Conservation (phyloP, 2,113 vertebrate species). For the Caranx melampygus region DNA sequence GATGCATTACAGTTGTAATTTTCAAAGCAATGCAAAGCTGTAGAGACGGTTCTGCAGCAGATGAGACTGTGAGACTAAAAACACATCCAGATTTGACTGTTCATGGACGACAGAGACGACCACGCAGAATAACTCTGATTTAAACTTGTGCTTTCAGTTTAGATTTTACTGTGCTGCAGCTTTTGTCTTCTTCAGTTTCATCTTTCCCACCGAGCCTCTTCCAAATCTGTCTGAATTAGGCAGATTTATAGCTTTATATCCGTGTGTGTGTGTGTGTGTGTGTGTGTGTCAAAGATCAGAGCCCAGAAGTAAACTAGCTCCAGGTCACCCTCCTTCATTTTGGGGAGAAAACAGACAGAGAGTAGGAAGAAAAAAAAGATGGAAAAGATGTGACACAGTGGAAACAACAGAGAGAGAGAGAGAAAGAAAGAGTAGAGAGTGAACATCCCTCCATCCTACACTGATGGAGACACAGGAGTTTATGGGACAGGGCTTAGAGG, state of each 20-base stretch:
- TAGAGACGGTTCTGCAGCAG: too few species aligned
- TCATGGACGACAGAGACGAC: too few species aligned
- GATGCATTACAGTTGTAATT: too few species aligned
- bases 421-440: background rate
- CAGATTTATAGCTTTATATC: slow-evolving; percentile 22
- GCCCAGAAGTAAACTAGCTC: background rate
- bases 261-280: slow-evolving; percentile 9
- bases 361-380: background rate
- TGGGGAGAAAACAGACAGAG: background rate
- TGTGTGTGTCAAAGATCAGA: background rate
- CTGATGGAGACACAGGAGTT: slow-evolving; percentile 38
- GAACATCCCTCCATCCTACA: background rate
- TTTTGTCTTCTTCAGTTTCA: background rate
- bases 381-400: background rate
- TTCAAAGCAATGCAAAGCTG: too few species aligned
- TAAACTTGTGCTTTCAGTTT: background rate
- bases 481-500: slow-evolving; percentile 53
- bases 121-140: too few species aligned
- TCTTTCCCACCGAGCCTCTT: slow-evolving; percentile 22
- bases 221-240: slow-evolving; percentile 22
- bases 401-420: slow-evolving; percentile 20
- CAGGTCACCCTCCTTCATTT: background rate
- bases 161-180: background rate
- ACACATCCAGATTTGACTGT: background rate
- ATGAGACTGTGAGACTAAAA: too few species aligned